phyloP scores from a whole-genome alignment of 1,140 invertebrate genomes.

The Drosophila malerkotliana region DNA sequence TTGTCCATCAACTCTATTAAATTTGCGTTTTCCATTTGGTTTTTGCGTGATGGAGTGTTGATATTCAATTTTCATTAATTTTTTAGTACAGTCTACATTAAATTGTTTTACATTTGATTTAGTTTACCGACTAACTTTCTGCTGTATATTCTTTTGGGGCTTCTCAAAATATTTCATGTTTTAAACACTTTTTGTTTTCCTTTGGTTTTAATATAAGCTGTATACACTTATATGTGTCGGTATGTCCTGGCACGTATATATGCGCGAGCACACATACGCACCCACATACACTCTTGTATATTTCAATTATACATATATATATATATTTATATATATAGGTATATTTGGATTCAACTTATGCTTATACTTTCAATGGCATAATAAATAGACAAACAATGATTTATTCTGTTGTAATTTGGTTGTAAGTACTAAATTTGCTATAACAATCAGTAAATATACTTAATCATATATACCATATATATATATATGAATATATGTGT shows the following conservation, averaged over 20 bases:
- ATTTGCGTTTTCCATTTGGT: constrained; percentile 25
- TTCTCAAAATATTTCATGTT: constrained; percentile 50
- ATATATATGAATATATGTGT: constrained; percentile 20
- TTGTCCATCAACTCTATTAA: constrained; percentile 41
- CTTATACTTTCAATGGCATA: constrained; percentile 34
- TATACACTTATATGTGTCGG: constrained; percentile 30
- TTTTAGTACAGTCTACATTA: constrained; percentile 49
- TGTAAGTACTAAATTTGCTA: constrained; percentile 49
- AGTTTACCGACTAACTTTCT: constrained; percentile 42
- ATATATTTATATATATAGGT: constrained; percentile 12
- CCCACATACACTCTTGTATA: background rate
- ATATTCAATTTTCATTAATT: constrained; percentile 44
- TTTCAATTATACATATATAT: constrained; percentile 8
- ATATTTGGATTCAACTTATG: constrained; percentile 1
- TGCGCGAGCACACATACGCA: background rate
- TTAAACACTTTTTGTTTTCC: constrained; percentile 31
- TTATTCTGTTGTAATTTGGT: constrained; percentile 20
- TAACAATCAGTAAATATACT: constrained; percentile 41
- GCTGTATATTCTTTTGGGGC: constrained; percentile 28
- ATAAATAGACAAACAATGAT: constrained; percentile 51
- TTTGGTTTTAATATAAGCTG: constrained; percentile 24
- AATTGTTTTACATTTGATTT: constrained; percentile 54
- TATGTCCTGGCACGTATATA: background rate
- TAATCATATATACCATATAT: constrained; percentile 17
- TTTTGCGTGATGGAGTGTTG: constrained; percentile 45